Evolutionary conservation across 53 echinoderm and acorn worm species (phyloP).

Genomic region (Stichopus horrens): DNA sequence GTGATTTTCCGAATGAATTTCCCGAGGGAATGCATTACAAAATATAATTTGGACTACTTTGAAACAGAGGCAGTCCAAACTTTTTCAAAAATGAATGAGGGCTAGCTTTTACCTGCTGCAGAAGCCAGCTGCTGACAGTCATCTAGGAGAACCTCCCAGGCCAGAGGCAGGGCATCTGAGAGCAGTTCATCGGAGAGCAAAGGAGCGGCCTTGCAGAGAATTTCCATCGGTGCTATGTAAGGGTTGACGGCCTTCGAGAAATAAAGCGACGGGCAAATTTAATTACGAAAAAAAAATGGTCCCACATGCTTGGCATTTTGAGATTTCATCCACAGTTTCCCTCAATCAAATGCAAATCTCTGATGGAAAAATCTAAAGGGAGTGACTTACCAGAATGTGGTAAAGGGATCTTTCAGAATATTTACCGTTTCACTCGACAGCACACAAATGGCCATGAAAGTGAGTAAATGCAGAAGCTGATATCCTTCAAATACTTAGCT

Average conservation of each 20-base stretch:
- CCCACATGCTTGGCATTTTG: background rate
- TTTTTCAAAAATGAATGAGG: too few relatives aligned
- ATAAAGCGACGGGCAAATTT: background rate
- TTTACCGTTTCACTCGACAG: too few relatives aligned
- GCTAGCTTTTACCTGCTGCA: constrained; percentile 68
- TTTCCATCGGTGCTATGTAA: constrained; percentile 71
- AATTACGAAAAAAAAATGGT: background rate
- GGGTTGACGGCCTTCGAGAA: constrained; percentile 68
- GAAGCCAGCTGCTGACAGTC: constrained; percentile 87
- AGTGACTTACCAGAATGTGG: too few relatives aligned
- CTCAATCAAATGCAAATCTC: background rate
- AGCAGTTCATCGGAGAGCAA: constrained; percentile 80
- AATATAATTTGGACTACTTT: too few relatives aligned
- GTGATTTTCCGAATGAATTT: too few relatives aligned
- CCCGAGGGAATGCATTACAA: too few relatives aligned
- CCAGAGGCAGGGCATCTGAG: constrained; percentile 76
- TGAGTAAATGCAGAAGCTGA: too few relatives aligned
- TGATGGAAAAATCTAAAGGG: too few relatives aligned
- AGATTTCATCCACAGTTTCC: background rate
- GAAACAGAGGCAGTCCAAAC: too few relatives aligned
- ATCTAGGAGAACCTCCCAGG: constrained; percentile 93
- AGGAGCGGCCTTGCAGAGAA: constrained; percentile 87
- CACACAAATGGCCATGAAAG: too few relatives aligned
- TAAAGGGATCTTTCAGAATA: too few relatives aligned
- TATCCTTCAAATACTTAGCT: too few relatives aligned